phyloP scores from a whole-genome alignment of 2,797 vertebrate genomes.

The Lutjanus campechanus region DNA sequence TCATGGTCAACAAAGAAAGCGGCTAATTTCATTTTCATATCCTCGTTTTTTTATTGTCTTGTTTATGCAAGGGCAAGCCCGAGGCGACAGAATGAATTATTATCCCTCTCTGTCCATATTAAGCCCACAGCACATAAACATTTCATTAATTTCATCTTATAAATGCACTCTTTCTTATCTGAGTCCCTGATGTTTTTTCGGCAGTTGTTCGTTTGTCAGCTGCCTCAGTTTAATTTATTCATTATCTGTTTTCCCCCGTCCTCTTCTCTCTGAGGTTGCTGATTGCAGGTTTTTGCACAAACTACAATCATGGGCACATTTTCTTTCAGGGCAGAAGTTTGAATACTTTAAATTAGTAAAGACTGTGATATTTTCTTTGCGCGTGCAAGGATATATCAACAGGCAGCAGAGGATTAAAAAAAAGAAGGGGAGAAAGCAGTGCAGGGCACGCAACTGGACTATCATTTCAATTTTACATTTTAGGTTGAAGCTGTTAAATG shows the following conservation, averaged over 20 bases:
- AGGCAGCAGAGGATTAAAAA: neutral
- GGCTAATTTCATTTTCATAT: constrained; percentile 65
- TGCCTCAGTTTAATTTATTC: constrained; percentile 68
- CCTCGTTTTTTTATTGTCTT: constrained; percentile 60
- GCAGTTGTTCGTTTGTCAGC: constrained; percentile 53
- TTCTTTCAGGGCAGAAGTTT: constrained; percentile 21
- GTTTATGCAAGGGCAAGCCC: constrained; percentile 38
- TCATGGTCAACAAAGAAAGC: constrained; percentile 55
- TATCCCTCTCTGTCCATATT: constrained; percentile 47
- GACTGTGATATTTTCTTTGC: constrained; percentile 1
- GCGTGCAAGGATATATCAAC: neutral
- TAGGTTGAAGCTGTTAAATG: neutral
- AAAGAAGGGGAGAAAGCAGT: neutral
- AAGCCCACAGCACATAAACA: constrained; percentile 63
- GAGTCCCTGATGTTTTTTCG: constrained; percentile 36
- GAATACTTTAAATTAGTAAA: constrained; percentile 24
- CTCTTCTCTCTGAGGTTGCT: constrained; percentile 37
- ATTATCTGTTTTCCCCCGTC: constrained; percentile 46
- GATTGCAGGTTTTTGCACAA: constrained; percentile 35
- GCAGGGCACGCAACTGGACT: neutral
- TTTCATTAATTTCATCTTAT: constrained; percentile 71
- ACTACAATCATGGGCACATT: constrained; percentile 22
- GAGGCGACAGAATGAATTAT: constrained; percentile 59
- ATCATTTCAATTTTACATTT: neutral
- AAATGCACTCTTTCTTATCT: constrained; percentile 67